Evolutionary conservation across 2,888 invertebrate species (phyloP), one percentile per base, ranked within the genome.

Genomic region (Dicyrtoma fusca): DNA sequence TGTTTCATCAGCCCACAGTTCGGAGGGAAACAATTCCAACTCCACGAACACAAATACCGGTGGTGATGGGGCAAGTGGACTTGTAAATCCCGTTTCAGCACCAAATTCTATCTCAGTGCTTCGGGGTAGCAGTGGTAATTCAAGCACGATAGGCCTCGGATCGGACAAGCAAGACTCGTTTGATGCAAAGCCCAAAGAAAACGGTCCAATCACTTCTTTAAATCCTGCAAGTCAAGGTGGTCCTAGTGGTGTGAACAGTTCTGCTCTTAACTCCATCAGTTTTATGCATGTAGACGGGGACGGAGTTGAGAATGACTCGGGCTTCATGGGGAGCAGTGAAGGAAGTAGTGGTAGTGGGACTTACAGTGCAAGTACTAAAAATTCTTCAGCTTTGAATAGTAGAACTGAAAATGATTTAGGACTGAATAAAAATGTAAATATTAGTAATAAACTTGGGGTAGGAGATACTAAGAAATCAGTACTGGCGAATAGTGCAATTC

Each of bases 281-380:
- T 13, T 8, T 3, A 34, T n/a, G 25, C n/a, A n/a, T n/a, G 25
- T 45, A 14, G 57, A 59, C 17, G 55, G 47, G 34, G 63, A 64
- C n/a, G 17, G 25, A 11, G 69, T 66, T 14, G 77, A 79, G 44
- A 74, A 79, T 53, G 80, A 80, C 53, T 80, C 80, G n/a, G 80
- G 80, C 0, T 80, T 80, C 57, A 78, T 79, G 13, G 80, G 77
- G n/a, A 77, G 78, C 42, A 78, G 76, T 69, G 79, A 80, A 73
- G 78, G 79, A 13, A 76, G 78, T 34, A 68, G 65, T 61, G 68
- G 69, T 34, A 71, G 70, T 57, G 70, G 49, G 13, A 55, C 25
- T 23, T 47, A 47, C 26, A 23, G 19, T 21, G n/a, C 8, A 34
- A 11, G 25, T 47, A 19, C 25, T 19, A 34, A 17, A 2, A 17